Base-by-base conservation (phyloP, 2,797 vertebrate genomes). In the Anisognathus igniventris region DNA sequence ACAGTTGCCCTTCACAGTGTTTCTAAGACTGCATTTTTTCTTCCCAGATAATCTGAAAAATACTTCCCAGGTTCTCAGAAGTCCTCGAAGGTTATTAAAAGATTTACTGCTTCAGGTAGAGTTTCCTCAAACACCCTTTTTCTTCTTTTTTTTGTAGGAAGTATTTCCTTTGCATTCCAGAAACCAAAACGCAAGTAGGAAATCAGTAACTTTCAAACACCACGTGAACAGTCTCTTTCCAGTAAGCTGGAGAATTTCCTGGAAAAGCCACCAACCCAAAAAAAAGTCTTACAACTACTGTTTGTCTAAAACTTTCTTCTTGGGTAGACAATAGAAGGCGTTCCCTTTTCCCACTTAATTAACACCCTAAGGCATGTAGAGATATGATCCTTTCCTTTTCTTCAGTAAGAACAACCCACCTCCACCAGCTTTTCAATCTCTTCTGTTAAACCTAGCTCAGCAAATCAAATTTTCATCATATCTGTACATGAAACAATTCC, bases 141-240 rank as follows among this genome's bases (percentile, higher is more conserved):
- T 31, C 4, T 0, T 2, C 4, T 23, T 67, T 68, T 51, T 22
- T 15, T 14, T 6, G 4, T 14, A 42, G 6, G 31, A n/a, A 72
- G 57, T 74, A 72, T 39, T 75, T 92, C 20, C 66, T 72, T 9
- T 65, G 39, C 10, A 15, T 42, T 75, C 18, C 30, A 81, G 48
- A 71, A 92, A 47, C 9, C 25, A 67, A 74, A 81, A 61, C 35
- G 33, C 64, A 79, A 64, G 64, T 6, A 47, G 31, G 60, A 89
- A 73, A 70, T 28, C 4, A 9, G 54, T 27, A 64, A 24, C 21
- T 84, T 90, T 77, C 53, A 64, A 77, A 71, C 20, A 47, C 14
- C 0, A 0, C 12, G 17, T 42, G 35, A 91, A 37, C 20, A 23
- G 44, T 6, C 13, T 40, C 42, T 80, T 66, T 50, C 22, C 30